Base-by-base conservation (phyloP, 2,888 invertebrate genomes). In the Eutolmus rufibarbis region DNA sequence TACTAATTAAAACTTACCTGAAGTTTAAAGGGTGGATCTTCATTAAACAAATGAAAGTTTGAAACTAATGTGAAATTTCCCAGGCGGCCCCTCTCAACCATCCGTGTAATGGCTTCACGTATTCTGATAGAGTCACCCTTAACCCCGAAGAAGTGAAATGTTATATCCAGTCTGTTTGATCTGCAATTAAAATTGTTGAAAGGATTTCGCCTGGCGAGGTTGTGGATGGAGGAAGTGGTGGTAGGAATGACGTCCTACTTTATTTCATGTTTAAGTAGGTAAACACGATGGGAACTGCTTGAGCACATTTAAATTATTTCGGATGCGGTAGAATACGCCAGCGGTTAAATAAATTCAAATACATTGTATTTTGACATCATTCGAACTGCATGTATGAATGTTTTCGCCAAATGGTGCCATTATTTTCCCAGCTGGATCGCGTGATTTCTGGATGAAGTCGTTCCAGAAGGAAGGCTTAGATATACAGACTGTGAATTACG, bases 21-120 rank as follows among this genome's bases (percentile, higher is more conserved):
- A 89, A 96, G 92, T 89, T 94, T 94, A 0, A 96, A 93, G 0
- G 95, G 95, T 1, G 96, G 96, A 89, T 96, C 95, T 92, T 95
- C 95, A 88, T 95, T 94, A 89, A 96, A 95, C 87, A 95, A 94
- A 90, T 95, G 94, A 90, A 95, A 95, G 88, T 95, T 95, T 0
- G 96, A 95, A 40, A 94, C 94, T 82, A 95, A 91, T 56, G 94
- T 94, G 87, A 95, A 93, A 90, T 95, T 95, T 57, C 94, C 94
- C 86, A 95, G 93, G 37, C 94, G 93, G 66, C 94, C 94, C 56
- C 94, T 93, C 89, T 95, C 94, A 76, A 95, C 94, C 92, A 95
- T 93, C 89, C 93, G 93, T 89, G 94, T 94, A 46, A 95, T 93
- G 86, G 94, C 94, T 87, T 93, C 91, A 86, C 92, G 89, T 90